Conservation (phyloP, 2,113 vertebrate species). For the Leptobrachium leishanense region DNA sequence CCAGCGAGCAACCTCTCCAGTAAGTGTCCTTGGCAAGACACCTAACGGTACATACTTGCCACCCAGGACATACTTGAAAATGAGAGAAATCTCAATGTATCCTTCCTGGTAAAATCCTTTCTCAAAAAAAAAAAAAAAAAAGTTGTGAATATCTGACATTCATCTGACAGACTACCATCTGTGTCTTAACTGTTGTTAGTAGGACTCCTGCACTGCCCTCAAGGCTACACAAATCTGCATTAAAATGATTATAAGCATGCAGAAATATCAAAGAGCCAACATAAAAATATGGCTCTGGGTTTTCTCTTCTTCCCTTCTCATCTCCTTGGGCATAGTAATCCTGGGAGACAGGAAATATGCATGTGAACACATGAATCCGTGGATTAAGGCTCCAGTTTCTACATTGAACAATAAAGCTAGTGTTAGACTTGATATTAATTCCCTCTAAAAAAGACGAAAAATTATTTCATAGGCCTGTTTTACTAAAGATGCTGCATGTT, state of each 20-base stretch:
- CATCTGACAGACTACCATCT: conserved; percentile 21
- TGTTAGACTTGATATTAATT: conserved; percentile 43
- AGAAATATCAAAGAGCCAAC: conserved; percentile 34
- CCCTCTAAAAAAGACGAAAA: conserved; percentile 31
- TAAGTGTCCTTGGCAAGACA: too few species aligned
- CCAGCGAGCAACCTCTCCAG: too few species aligned
- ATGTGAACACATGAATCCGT: conserved; percentile 32
- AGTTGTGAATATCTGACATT: neutral
- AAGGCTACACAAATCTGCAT: conserved; percentile 24
- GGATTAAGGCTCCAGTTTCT: conserved; percentile 38
- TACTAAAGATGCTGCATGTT: conserved; percentile 7
- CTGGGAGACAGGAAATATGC: conserved; percentile 41
- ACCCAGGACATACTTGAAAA: too few species aligned
- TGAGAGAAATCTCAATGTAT: too few species aligned
- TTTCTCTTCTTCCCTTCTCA: conserved; percentile 32
- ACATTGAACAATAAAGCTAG: conserved; percentile 38
- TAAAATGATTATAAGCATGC: conserved; percentile 40
- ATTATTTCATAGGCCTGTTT: conserved; percentile 20
- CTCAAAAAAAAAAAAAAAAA: too few species aligned
- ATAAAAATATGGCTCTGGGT: conserved; percentile 25
- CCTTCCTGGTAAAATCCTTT: too few species aligned
- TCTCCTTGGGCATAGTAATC: conserved; percentile 36
- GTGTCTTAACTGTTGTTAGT: conserved; percentile 30
- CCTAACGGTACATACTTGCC: too few species aligned
- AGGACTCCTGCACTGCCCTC: conserved; percentile 20